Percentiles rank a stretch among this genome's conserved stretches.
These are phyloP conservation scores for Nanorana parkeri DNA, from an alignment of 2,113 vertebrate species.

Conservation along the genomic window DNA sequence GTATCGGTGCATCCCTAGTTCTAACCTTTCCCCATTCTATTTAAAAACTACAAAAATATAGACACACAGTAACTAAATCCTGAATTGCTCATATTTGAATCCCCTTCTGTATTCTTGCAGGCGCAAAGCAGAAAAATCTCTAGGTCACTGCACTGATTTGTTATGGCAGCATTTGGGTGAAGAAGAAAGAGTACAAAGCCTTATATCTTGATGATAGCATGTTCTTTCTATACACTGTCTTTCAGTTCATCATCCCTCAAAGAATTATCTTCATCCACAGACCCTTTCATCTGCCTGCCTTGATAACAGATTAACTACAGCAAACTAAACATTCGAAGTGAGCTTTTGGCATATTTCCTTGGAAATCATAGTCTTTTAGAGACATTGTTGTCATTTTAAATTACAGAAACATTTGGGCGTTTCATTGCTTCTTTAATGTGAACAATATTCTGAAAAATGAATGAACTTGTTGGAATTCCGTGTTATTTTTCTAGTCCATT, in stretches of 20 bases:
- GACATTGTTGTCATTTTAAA: slow-evolving; percentile 7
- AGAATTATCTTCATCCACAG: neutral
- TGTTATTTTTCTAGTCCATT: too few relatives aligned
- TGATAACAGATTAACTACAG: slow-evolving; percentile 10
- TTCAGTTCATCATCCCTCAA: neutral
- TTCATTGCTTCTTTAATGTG: neutral
- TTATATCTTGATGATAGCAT: neutral
- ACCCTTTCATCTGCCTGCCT: slow-evolving; percentile 25
- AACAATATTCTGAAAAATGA: neutral
- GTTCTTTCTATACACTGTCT: neutral
- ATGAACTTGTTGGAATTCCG: neutral
- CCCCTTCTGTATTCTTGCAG: neutral
- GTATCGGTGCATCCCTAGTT: too few relatives aligned
- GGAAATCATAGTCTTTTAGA: slow-evolving; percentile 28
- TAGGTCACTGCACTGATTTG: neutral
- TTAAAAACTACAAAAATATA: too few relatives aligned
- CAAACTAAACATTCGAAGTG: neutral
- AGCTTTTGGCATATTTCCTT: slow-evolving; percentile 3
- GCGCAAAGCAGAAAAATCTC: neutral
- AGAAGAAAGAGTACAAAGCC: neutral
- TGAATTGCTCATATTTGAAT: too few relatives aligned
- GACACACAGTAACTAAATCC: too few relatives aligned
- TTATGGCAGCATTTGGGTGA: neutral
- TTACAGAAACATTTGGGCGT: neutral
- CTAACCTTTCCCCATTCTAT: too few relatives aligned